Evolutionary conservation across 2,888 invertebrate species (phyloP).

Genomic region (Galeruca laticollis): DNA sequence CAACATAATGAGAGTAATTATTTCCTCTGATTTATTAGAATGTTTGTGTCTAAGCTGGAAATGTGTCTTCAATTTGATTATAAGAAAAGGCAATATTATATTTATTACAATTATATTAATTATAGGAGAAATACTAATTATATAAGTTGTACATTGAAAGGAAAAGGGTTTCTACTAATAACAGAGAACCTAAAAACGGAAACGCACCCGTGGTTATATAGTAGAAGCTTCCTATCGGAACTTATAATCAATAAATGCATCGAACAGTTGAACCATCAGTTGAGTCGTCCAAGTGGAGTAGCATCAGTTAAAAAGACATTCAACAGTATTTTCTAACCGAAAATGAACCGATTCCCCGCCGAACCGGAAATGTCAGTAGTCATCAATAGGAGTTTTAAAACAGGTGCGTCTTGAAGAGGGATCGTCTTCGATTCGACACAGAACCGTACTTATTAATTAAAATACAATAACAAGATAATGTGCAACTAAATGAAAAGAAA

Average conservation of each 20-base stretch:
- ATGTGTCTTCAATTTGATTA: too few species aligned
- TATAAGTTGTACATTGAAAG: slow-evolving; percentile 3
- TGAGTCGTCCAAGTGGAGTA: slow-evolving; percentile 12
- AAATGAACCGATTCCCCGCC: slow-evolving; percentile 44
- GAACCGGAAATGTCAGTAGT: slow-evolving; percentile 54
- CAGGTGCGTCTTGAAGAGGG: slow-evolving; percentile 48
- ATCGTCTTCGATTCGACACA: slow-evolving; percentile 14
- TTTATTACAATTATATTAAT: too few species aligned
- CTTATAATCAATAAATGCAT: slow-evolving; percentile 54
- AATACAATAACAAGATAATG: too few species aligned
- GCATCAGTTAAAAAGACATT: slow-evolving; percentile 42
- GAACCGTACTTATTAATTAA: slow-evolving; percentile 12
- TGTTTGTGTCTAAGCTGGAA: too few species aligned
- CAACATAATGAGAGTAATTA: too few species aligned
- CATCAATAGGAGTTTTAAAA: slow-evolving; percentile 51
- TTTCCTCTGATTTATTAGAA: too few species aligned
- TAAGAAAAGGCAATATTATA: too few species aligned
- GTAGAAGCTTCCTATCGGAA: slow-evolving; percentile 45
- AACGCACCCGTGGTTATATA: slow-evolving; percentile 30
- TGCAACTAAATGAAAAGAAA: too few species aligned
- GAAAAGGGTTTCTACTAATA: slow-evolving; percentile 33
- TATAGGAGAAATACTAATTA: background rate
- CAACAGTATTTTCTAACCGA: slow-evolving; percentile 52
- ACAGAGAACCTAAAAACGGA: slow-evolving; percentile 40
- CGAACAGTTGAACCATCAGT: slow-evolving; percentile 47